phyloP scores from a whole-genome alignment of 2,797 vertebrate genomes.

The Mustela erminea region DNA sequence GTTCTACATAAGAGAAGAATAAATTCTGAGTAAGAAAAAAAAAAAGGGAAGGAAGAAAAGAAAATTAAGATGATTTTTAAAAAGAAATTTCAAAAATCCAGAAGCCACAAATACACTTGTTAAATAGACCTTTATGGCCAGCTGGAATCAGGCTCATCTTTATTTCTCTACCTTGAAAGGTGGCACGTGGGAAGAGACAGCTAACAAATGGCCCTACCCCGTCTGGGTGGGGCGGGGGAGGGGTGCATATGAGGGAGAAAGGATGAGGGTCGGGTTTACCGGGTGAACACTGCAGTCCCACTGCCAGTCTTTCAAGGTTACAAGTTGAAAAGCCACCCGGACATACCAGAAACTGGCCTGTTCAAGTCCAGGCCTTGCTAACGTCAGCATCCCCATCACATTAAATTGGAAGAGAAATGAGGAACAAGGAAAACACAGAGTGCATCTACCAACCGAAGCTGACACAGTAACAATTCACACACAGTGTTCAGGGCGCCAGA shows the following conservation, averaged over 20 bases:
- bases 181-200: accelerated
- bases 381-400: neutral
- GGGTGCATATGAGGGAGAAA: neutral
- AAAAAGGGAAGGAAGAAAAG: neutral
- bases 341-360: neutral
- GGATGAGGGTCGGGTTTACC: neutral
- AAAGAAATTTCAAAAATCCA: neutral
- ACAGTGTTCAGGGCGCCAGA: neutral
- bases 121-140: neutral
- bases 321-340: neutral
- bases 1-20: neutral
- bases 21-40: neutral
- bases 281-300: neutral
- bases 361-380: neutral
- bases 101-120: neutral
- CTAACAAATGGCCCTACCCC: neutral
- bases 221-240: accelerated
- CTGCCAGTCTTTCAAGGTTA: neutral
- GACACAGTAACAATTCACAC: neutral
- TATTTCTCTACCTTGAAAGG: neutral
- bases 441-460: neutral
- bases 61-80: conserved; percentile 41
- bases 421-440: neutral
- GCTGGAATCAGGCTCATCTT: neutral
- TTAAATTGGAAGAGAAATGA: neutral